A percentile compares a stretch with the other conserved stretches of the same genome.
Evolutionary conservation across 2,797 vertebrate genomes (phyloP).

Genomic region (Sebastes dallii): DNA sequence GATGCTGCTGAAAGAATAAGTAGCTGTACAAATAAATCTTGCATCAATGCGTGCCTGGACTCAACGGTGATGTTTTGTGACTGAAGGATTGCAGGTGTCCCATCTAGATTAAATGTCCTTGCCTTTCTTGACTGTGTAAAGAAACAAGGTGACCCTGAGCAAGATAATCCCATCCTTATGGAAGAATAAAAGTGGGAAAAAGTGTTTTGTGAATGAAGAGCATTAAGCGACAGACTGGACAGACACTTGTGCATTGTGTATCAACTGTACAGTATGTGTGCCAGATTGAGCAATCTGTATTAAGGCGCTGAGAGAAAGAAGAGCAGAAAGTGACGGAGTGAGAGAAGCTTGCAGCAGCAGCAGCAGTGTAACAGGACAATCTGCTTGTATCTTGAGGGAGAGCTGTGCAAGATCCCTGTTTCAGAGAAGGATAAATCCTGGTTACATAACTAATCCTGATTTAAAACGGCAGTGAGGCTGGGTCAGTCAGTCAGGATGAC

Average conservation of each 20-base stretch:
- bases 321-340: background rate
- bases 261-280: background rate
- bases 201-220: background rate
- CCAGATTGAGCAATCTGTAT: background rate
- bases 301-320: background rate
- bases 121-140: background rate
- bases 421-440: conserved; percentile 55
- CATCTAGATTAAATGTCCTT: background rate
- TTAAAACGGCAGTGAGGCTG: conserved; percentile 43
- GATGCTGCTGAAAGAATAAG: background rate
- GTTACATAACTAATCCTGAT: conserved; percentile 75
- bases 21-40: background rate
- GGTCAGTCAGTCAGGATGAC: conserved; percentile 44
- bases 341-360: background rate
- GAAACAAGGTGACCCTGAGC: background rate
- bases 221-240: background rate
- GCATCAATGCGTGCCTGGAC: background rate
- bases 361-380: conserved; percentile 15
- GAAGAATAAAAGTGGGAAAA: background rate
- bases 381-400: conserved; percentile 48
- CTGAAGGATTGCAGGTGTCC: background rate
- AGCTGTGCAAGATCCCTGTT: conserved; percentile 43
- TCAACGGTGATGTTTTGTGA: background rate
- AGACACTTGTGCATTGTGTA: background rate
- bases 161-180: background rate